Evolutionary conservation across 2,797 vertebrate species (phyloP).

Genomic region (Chaetophractus vellerosus): DNA sequence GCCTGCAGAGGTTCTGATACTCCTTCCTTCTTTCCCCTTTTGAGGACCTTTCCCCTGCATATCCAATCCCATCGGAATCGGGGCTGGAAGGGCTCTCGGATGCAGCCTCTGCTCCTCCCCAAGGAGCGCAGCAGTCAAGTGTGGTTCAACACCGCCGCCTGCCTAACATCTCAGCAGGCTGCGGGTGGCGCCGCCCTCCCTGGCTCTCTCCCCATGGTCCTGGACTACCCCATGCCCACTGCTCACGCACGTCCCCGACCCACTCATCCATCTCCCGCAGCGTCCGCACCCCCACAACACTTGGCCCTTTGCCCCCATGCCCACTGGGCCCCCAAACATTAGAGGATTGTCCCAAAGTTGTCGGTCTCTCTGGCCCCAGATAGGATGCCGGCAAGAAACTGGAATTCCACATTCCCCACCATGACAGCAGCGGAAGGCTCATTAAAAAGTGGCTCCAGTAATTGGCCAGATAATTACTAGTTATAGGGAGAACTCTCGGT

Average conservation of each 20-base stretch:
- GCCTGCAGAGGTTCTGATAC: neutral
- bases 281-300: neutral
- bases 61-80: neutral
- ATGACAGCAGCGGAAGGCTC: slow-evolving; percentile 57
- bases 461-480: slow-evolving; percentile 56
- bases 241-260: neutral
- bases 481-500: neutral
- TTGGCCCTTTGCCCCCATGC: neutral
- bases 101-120: neutral
- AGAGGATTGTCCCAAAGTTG: neutral
- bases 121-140: slow-evolving; percentile 70
- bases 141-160: slow-evolving; percentile 83
- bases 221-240: neutral
- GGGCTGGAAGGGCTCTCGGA: neutral
- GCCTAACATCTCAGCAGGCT: slow-evolving; percentile 79
- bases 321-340: neutral
- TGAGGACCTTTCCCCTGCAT: neutral
- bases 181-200: neutral
- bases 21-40: neutral
- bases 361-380: neutral
- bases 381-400: neutral
- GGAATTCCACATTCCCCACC: slow-evolving; percentile 24
- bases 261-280: neutral
- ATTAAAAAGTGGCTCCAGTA: slow-evolving; percentile 50
- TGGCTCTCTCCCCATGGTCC: neutral